These are phyloP conservation scores for Tachina grossa DNA, from an alignment of 2,888 invertebrate species.

Conservation along the genomic window DNA sequence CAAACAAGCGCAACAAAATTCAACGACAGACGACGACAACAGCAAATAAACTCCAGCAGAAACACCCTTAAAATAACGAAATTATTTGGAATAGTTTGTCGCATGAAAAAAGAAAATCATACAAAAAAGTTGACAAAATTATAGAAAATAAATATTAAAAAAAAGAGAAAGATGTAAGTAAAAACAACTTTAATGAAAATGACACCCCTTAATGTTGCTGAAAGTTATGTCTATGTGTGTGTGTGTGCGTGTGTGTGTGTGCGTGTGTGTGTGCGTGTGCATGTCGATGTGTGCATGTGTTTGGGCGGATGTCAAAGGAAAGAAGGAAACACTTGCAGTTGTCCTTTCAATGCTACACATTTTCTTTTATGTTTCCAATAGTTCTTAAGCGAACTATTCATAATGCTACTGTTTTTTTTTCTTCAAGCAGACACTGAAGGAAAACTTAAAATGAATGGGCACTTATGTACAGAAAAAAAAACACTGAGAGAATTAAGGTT, in stretches of 20 bases:
- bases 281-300: not conserved
- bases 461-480: not conserved
- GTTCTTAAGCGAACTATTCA: constrained; percentile 50
- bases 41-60: constrained; percentile 27
- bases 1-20: constrained; percentile 53
- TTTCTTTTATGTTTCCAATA: not conserved
- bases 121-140: constrained; percentile 45
- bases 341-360: constrained; percentile 21
- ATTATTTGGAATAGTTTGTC: constrained; percentile 10
- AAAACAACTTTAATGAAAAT: constrained; percentile 64
- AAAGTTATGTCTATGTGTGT: not conserved
- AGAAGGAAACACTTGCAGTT: constrained; percentile 65
- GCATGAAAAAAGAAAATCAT: constrained; percentile 22
- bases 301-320: constrained; percentile 54
- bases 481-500: constrained; percentile 27
- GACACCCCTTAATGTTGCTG: constrained; percentile 23
- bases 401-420: constrained; percentile 55
- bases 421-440: constrained; percentile 59
- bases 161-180: constrained; percentile 7
- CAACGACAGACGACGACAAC: not conserved
- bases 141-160: constrained; percentile 7
- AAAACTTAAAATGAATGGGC: constrained; percentile 22
- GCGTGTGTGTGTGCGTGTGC: not conserved
- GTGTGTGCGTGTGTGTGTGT: no score
- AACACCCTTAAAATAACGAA: constrained; percentile 31